Conservation (phyloP, 2,113 vertebrate species). For the Cynocephalus volans region DNA sequence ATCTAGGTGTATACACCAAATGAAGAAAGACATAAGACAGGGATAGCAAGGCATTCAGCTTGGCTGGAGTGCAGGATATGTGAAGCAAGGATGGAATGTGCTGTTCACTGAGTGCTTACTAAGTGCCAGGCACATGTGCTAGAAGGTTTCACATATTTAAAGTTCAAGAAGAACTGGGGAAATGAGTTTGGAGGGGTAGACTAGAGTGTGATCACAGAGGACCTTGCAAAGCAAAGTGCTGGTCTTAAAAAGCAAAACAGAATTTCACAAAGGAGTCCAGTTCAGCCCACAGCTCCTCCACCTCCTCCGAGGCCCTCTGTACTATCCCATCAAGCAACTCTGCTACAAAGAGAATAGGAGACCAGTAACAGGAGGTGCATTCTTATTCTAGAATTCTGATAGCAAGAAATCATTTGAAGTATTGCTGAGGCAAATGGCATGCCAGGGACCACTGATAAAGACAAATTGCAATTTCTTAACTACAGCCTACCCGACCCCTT, state of each 20-base stretch:
- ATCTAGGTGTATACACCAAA: not conserved
- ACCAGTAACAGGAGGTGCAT: not conserved
- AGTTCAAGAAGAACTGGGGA: constrained; percentile 53
- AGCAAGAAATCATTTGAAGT: constrained; percentile 53
- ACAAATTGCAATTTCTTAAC: constrained; percentile 56
- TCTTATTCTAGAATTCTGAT: constrained; percentile 39
- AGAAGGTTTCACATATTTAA: constrained; percentile 49
- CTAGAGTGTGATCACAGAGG: constrained; percentile 48
- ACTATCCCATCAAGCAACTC: not conserved
- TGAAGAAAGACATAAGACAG: constrained; percentile 31
- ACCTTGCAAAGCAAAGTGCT: constrained; percentile 47
- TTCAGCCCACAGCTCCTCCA: constrained; percentile 3
- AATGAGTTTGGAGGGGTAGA: constrained; percentile 64
- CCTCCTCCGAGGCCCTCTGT: not conserved
- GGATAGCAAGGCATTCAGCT: not conserved
- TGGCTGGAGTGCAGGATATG: not conserved
- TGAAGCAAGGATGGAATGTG: constrained; percentile 10
- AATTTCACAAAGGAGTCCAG: constrained; percentile 45
- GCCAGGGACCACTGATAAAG: constrained; percentile 17
- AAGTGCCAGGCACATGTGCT: constrained; percentile 39
- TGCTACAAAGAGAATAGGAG: not conserved
- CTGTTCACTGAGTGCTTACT: constrained; percentile 29
- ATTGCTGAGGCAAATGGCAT: not conserved
- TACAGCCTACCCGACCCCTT: not conserved
- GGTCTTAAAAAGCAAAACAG: constrained; percentile 59